Evolutionary conservation across 2,113 vertebrate genomes (phyloP), one percentile per base, ranked within the genome.

Genomic region (Pteropus alecto): DNA sequence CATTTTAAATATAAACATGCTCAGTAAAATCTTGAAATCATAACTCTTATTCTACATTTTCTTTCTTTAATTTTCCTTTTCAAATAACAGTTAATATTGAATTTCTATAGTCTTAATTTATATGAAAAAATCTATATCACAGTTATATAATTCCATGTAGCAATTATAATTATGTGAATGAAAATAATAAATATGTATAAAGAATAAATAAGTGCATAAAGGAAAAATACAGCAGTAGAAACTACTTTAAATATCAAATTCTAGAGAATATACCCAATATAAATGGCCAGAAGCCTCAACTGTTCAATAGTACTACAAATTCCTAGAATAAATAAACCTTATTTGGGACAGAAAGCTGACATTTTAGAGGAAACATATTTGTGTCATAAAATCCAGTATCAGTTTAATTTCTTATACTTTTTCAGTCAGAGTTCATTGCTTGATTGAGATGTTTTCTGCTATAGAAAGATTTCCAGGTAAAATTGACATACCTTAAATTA

Each of bases 141-240:
- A 82, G 54, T 96, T 95, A 93, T 70, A 94, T 94, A 96, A 97
- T 95, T 93, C 97, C 61, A 73, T 92, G 83, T 60, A 85, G 91
- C 71, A 97, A 97, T 96, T 98, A 97, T 65, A 97, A 97, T 98
- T 96, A 97, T 82, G 54, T 90, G 87, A 95, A 90, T 90, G 24
- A 96, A 96, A 96, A 87, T 89, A 94, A 97, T 98, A 96, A 97
- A 97, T 97, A 97, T 96, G 91, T 82, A 98, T 97, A 95, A 96
- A 96, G 54, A 33, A 96, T 97, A 96, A 97, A 93, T 97, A 97
- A 94, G 77, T 73, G 13, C 61, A 73, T 84, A 82, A 94, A 93
- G 30, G n/a, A 71, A 97, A 97, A 96, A 93, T 73, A 82, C 48
- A 93, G 76, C 60, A 77, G 24, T 92, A 77, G 48, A 95, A 95